phyloP scores from a whole-genome alignment of 2,888 invertebrate genomes.

The Sarcophaga carnaria region DNA sequence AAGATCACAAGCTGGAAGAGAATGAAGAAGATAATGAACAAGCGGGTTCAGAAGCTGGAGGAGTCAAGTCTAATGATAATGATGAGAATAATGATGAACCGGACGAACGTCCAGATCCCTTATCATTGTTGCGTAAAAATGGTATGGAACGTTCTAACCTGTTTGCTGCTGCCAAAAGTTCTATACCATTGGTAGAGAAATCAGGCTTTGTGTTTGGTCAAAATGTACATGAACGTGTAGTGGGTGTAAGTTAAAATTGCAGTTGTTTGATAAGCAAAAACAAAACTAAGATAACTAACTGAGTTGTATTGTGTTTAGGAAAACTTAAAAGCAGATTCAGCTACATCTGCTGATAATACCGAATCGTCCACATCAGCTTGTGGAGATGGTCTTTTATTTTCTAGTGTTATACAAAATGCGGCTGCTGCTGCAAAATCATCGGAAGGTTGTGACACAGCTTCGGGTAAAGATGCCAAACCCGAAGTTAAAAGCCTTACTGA shows the following conservation, averaged over 20 bases:
- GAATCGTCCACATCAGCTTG: constrained; percentile 84
- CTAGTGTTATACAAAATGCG: constrained; percentile 87
- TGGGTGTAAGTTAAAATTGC: constrained; percentile 82
- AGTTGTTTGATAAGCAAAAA: not conserved
- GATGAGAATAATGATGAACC: constrained; percentile 72
- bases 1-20: constrained; percentile 75
- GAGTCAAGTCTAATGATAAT: constrained; percentile 68
- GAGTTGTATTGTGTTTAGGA: constrained; percentile 70
- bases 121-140: constrained; percentile 79
- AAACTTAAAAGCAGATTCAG: constrained; percentile 77
- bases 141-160: constrained; percentile 80
- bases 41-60: constrained; percentile 52
- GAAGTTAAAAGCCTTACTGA: constrained; percentile 85
- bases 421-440: constrained; percentile 76
- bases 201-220: constrained; percentile 94
- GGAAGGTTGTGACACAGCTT: constrained; percentile 80
- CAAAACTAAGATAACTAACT: not conserved
- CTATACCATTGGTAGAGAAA: constrained; percentile 82
- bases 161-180: constrained; percentile 78
- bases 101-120: constrained; percentile 77
- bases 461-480: constrained; percentile 83
- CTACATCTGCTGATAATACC: constrained; percentile 77
- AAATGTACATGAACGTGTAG: constrained; percentile 92
- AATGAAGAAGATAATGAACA: constrained; percentile 60
- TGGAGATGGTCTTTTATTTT: constrained; percentile 85